A percentile compares a stretch with the other conserved stretches of the same genome.
phyloP scores from a whole-genome alignment of 2,888 invertebrate species.

The Cremastobaeus sp. region DNA sequence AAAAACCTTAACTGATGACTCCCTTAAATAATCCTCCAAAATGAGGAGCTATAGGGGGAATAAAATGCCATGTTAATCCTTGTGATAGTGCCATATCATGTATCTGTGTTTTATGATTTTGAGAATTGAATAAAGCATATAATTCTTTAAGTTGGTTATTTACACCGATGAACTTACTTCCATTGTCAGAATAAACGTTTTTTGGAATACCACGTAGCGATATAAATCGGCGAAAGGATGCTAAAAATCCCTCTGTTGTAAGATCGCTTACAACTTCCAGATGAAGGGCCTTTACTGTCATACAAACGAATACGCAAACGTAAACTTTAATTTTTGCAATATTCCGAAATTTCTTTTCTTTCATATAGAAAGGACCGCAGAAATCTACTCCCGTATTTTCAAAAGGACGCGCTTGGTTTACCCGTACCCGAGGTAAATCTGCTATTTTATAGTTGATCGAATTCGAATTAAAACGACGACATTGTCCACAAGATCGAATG shows the following conservation, averaged over 20 bases:
- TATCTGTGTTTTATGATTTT: neutral
- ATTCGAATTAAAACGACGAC: conserved; percentile 21
- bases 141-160: neutral
- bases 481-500: conserved; percentile 44
- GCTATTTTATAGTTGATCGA: neutral
- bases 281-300: conserved; percentile 7
- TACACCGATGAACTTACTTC: neutral
- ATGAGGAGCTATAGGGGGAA: conserved; percentile 2
- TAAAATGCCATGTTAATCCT: neutral
- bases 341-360: conserved; percentile 12
- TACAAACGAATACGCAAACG: conserved; percentile 10
- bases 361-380: conserved; percentile 25
- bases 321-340: neutral
- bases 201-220: neutral
- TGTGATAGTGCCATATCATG: neutral
- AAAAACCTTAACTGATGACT: neutral
- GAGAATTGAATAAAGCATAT: neutral
- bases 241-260: conserved; percentile 1
- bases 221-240: neutral
- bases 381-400: too few species aligned
- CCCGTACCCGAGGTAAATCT: neutral
- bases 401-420: too few species aligned
- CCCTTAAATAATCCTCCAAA: conserved; percentile 11
- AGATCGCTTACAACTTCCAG: conserved; percentile 9
- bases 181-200: neutral